Conservation (phyloP, 2,888 invertebrate genomes). For the Heliothis peltigera region DNA sequence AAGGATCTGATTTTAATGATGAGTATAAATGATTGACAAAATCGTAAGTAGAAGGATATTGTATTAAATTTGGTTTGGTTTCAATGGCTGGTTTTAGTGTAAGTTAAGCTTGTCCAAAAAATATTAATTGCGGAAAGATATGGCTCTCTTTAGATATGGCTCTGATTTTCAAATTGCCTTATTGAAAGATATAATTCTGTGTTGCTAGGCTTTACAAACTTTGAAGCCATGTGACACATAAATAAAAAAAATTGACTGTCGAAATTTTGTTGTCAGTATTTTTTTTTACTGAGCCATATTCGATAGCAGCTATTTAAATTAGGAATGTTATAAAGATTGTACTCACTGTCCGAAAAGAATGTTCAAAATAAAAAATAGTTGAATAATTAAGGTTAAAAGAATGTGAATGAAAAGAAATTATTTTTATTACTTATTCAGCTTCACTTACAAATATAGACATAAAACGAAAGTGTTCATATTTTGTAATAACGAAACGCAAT, state of each 20-base stretch:
- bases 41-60: slow-evolving; percentile 21
- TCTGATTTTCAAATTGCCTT: background rate
- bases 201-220: background rate
- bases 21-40: slow-evolving; percentile 31
- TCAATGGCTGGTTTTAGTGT: slow-evolving; percentile 45
- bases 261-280: background rate
- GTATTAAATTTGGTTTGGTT: slow-evolving; percentile 39
- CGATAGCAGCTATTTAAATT: slow-evolving; percentile 9
- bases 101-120: slow-evolving; percentile 49
- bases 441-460: slow-evolving; percentile 39
- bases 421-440: slow-evolving; percentile 59
- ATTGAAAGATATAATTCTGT: background rate
- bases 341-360: slow-evolving; percentile 37
- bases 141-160: slow-evolving; percentile 2
- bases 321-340: slow-evolving; percentile 1
- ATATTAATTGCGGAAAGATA: slow-evolving; percentile 4
- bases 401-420: slow-evolving; percentile 41
- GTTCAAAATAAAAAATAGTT: slow-evolving; percentile 43
- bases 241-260: background rate
- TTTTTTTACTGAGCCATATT: slow-evolving; percentile 18
- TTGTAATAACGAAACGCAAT: slow-evolving; percentile 62
- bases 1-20: slow-evolving; percentile 60
- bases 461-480: slow-evolving; percentile 76
- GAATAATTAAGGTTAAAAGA: slow-evolving; percentile 8
- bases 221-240: background rate